Percentiles rank a stretch among this genome's conserved stretches.
phyloP scores from a whole-genome alignment of 2,888 invertebrate genomes.

The Pandemis heparana region DNA sequence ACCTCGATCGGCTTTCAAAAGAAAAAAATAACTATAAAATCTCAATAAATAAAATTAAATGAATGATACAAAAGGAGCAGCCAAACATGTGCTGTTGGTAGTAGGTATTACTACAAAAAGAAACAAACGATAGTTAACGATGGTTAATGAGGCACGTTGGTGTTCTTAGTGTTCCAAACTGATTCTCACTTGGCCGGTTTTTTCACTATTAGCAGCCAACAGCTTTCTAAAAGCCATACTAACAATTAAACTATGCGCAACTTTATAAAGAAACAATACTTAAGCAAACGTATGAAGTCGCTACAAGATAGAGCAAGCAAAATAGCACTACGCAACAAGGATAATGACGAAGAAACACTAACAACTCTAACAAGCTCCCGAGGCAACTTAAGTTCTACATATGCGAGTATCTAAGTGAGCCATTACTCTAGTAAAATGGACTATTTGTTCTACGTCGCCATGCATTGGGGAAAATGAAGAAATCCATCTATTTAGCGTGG shows the following conservation, averaged over 20 bases:
- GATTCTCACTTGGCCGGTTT: too few species aligned
- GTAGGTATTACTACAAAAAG: too few species aligned
- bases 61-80: too few species aligned
- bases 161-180: too few species aligned
- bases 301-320: conserved; percentile 10
- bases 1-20: too few species aligned
- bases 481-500: conserved; percentile 48
- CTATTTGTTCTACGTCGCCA: conserved; percentile 56
- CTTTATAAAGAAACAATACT: not conserved
- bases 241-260: not conserved
- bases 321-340: conserved; percentile 28
- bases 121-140: too few species aligned
- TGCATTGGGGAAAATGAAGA: conserved; percentile 53
- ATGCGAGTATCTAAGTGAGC: conserved; percentile 57
- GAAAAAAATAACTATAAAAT: too few species aligned
- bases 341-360: conserved; percentile 51
- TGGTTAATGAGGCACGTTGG: too few species aligned
- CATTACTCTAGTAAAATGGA: conserved; percentile 57
- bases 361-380: conserved; percentile 49
- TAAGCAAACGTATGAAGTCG: not conserved
- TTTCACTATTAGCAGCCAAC: too few species aligned
- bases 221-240: not conserved
- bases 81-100: too few species aligned
- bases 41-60: too few species aligned
- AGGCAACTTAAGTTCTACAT: conserved; percentile 44